Evolutionary conservation across 2,113 vertebrate species (phyloP).

Genomic region (Malurus alboscapulatus): DNA sequence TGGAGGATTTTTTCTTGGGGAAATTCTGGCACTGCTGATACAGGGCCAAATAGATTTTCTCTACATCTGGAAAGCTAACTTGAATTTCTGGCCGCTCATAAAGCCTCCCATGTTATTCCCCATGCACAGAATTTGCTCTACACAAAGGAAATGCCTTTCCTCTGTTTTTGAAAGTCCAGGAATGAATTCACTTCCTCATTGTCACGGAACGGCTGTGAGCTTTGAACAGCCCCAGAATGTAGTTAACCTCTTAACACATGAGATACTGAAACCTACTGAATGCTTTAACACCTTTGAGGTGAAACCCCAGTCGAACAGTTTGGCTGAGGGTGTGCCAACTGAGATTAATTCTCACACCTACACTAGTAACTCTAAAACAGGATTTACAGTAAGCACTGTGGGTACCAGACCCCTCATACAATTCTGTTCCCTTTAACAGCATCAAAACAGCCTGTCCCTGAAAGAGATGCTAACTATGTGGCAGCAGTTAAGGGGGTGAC

Average conservation of each 20-base stretch:
- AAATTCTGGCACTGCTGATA: background rate
- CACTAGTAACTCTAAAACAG: background rate
- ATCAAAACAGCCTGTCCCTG: background rate
- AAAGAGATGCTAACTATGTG: background rate
- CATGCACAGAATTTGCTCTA: background rate
- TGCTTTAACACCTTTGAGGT: background rate
- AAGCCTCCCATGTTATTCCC: background rate
- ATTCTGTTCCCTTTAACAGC: background rate
- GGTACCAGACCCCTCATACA: background rate
- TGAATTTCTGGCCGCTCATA: constrained; percentile 33
- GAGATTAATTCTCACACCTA: background rate
- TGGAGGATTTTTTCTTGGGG: constrained; percentile 6
- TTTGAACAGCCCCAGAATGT: background rate
- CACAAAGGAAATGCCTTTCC: background rate
- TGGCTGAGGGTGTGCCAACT: background rate
- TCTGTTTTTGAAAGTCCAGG: constrained; percentile 4
- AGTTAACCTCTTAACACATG: background rate
- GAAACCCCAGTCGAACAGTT: background rate
- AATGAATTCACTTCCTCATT: constrained; percentile 12
- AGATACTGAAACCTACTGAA: background rate
- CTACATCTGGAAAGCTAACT: background rate
- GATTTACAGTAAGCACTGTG: background rate
- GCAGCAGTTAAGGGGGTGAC: background rate
- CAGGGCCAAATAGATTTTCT: background rate
- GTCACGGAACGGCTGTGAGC: background rate